A percentile compares a stretch with the other conserved stretches of the same genome.
phyloP scores from a whole-genome alignment of 2,797 vertebrate species.

The Lutjanus campechanus region DNA sequence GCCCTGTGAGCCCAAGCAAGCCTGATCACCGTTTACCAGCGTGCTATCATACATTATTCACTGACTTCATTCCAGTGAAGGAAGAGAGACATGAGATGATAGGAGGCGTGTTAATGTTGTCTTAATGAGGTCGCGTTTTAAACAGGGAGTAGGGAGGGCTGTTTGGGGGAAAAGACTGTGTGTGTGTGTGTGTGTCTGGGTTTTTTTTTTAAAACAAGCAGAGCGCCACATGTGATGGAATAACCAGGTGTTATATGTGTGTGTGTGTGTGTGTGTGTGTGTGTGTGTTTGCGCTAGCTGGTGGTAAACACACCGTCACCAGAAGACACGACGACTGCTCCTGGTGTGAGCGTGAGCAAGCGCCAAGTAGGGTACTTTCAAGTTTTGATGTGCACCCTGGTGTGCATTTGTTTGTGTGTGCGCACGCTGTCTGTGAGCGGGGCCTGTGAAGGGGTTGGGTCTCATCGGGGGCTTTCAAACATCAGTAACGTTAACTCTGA shows the following conservation, averaged over 20 bases:
- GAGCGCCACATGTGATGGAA: conserved; percentile 49
- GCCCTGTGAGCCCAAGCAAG: conserved; percentile 66
- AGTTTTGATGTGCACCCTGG: conserved; percentile 34
- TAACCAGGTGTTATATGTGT: conserved; percentile 54
- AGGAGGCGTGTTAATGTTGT: conserved; percentile 77
- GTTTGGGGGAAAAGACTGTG: conserved; percentile 32
- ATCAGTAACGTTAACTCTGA: conserved; percentile 75
- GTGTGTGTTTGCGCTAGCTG: conserved; percentile 13
- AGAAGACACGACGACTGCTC: conserved; percentile 47
- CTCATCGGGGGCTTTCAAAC: conserved; percentile 74
- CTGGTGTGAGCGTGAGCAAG: conserved; percentile 38
- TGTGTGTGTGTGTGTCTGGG: conserved; percentile 30
- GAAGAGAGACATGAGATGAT: conserved; percentile 61
- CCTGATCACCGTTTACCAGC: conserved; percentile 73
- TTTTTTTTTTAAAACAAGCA: conserved; percentile 27
- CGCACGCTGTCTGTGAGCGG: conserved; percentile 25
- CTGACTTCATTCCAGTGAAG: conserved; percentile 61
- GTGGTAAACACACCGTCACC: conserved; percentile 70
- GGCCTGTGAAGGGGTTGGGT: conserved; percentile 55
- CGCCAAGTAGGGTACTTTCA: conserved; percentile 42
- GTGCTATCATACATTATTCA: conserved; percentile 82
- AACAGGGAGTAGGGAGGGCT: conserved; percentile 44
- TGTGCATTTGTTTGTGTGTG: conserved; percentile 22
- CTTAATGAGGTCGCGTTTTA: conserved; percentile 83
- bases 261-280: neutral